These are phyloP conservation scores for Caranx melampygus DNA, from an alignment of 2,113 vertebrate genomes.

Conservation along the genomic window DNA sequence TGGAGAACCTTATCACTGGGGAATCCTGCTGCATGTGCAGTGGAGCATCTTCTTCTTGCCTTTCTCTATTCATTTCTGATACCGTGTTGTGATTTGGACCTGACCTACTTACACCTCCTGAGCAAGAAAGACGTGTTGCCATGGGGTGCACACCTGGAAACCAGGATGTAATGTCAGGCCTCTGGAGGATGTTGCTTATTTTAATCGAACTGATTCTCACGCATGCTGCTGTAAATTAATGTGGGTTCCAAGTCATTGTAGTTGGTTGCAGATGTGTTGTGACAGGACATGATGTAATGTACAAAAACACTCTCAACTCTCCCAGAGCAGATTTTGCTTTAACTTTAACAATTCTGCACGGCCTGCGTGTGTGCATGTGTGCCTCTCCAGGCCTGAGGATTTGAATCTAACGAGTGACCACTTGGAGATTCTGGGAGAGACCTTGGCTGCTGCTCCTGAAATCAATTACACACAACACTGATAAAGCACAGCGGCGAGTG, in stretches of 20 bases:
- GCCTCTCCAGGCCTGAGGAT: neutral
- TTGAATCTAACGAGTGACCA: slow-evolving; percentile 33
- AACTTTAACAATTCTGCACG: neutral
- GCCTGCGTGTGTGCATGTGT: neutral
- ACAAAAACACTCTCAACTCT: slow-evolving; percentile 7
- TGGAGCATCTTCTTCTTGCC: slow-evolving; percentile 9
- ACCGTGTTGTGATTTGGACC: slow-evolving; percentile 3
- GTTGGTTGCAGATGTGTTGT: slow-evolving; percentile 68
- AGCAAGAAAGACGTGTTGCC: neutral
- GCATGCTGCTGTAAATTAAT: slow-evolving; percentile 33
- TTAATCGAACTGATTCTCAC: slow-evolving; percentile 50
- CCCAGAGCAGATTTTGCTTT: slow-evolving; percentile 17
- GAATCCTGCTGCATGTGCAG: neutral
- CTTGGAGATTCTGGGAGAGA: slow-evolving; percentile 41
- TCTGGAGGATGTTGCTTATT: slow-evolving; percentile 32
- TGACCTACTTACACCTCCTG: slow-evolving; percentile 37
- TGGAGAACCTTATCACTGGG: slow-evolving; percentile 18
- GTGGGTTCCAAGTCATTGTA: slow-evolving; percentile 32
- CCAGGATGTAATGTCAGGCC: slow-evolving; percentile 44
- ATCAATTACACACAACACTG: slow-evolving; percentile 41
- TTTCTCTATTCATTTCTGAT: slow-evolving; percentile 10
- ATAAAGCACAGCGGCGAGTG: slow-evolving; percentile 29
- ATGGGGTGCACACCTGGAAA: slow-evolving; percentile 26
- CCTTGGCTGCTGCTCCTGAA: slow-evolving; percentile 37
- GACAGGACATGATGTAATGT: slow-evolving; percentile 46